Percentiles rank a stretch among this genome's conserved stretches.
These are phyloP conservation scores for Eonycteris spelaea DNA, from an alignment of 2,113 vertebrate species.

Conservation along the genomic window DNA sequence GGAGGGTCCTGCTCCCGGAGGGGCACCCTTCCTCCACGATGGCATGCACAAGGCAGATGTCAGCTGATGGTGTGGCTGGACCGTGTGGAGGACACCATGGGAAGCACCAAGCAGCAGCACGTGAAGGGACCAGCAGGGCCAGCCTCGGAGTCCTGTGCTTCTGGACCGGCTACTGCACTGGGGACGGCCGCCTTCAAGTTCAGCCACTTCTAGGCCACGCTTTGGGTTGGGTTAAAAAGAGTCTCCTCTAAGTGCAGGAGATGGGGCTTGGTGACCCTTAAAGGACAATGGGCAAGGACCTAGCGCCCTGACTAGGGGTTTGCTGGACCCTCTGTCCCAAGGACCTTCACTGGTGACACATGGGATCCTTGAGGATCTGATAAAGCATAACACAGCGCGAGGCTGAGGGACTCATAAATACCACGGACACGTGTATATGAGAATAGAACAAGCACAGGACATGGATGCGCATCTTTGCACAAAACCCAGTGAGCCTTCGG, in stretches of 20 bases:
- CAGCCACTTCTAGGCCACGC: neutral
- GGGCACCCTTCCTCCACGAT: neutral
- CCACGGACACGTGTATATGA: accelerated
- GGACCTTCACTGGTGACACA: neutral
- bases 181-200: neutral
- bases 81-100: accelerated
- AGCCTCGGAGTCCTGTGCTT: neutral
- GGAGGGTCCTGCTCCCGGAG: neutral
- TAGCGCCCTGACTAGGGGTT: neutral
- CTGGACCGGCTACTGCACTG: neutral
- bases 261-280: neutral
- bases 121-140: neutral
- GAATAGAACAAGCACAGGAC: neutral
- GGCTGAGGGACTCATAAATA: neutral
- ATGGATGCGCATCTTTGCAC: neutral
- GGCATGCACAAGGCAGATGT: neutral
- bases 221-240: neutral
- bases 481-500: neutral
- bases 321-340: neutral
- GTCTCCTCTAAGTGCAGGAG: neutral
- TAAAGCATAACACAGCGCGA: neutral
- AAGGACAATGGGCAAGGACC: neutral
- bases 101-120: no score
- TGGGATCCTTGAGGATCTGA: neutral
- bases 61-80: neutral